Conservation (phyloP, 2,888 invertebrate species). For the Eupithecia insigniata region DNA sequence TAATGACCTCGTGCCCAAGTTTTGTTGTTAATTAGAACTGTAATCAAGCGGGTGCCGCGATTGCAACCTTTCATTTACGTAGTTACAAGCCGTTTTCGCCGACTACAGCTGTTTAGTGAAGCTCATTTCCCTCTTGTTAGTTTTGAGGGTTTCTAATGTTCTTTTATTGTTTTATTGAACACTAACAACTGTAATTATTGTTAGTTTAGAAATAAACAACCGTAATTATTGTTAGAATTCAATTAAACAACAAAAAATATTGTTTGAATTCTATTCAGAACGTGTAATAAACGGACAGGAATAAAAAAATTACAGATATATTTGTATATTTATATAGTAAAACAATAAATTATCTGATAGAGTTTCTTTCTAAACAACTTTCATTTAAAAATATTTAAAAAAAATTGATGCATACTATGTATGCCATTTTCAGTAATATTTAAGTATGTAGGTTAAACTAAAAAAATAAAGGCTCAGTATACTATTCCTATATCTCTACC, state of each 20-base stretch:
- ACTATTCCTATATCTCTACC: background rate
- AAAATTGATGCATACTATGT: too few relatives aligned
- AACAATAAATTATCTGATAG: background rate
- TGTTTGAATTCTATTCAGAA: background rate
- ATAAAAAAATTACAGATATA: too few relatives aligned
- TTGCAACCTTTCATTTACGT: slow-evolving; percentile 58
- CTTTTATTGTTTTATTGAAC: background rate
- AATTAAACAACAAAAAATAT: background rate
- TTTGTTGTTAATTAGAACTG: slow-evolving; percentile 66
- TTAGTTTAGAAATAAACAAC: too few relatives aligned
- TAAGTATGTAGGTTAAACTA: background rate
- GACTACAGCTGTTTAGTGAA: slow-evolving; percentile 38
- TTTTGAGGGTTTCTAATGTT: slow-evolving; percentile 4
- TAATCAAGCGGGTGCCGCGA: slow-evolving; percentile 56
- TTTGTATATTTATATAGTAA: too few relatives aligned
- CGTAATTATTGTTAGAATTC: background rate
- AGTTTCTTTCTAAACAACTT: background rate
- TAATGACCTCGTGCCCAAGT: slow-evolving; percentile 74
- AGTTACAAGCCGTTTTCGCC: slow-evolving; percentile 43
- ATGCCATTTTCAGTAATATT: background rate
- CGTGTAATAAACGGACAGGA: background rate
- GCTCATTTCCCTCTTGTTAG: slow-evolving; percentile 28
- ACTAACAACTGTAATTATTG: background rate
- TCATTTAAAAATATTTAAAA: too few relatives aligned
- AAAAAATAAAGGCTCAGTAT: background rate